These are phyloP conservation scores for Sinocyclocheilus anshuiensis DNA, from an alignment of 2,113 vertebrate species.

Conservation along the genomic window DNA sequence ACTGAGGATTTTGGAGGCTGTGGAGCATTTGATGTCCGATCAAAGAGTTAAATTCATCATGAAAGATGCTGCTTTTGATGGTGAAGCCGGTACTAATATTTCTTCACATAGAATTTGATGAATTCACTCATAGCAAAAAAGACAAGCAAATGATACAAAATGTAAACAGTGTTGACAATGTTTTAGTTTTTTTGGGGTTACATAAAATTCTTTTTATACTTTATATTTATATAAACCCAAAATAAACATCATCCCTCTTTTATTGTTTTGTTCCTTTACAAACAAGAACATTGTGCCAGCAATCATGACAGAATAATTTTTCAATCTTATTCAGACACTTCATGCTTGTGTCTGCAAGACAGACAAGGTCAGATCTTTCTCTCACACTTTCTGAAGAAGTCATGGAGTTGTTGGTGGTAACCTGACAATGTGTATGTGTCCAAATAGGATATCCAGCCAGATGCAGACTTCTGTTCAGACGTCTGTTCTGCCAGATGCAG, in stretches of 20 bases:
- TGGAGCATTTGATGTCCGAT: constrained; percentile 74
- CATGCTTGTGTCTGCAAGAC: constrained; percentile 75
- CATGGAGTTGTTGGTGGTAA: not conserved
- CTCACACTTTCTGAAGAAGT: not conserved
- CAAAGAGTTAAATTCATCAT: constrained; percentile 60
- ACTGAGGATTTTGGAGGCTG: constrained; percentile 78
- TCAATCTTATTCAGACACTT: constrained; percentile 73
- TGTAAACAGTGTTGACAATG: not conserved
- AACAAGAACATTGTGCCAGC: constrained; percentile 46
- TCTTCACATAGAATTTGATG: constrained; percentile 40
- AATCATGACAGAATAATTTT: constrained; percentile 71
- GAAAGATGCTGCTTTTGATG: constrained; percentile 52
- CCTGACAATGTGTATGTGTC: constrained; percentile 27
- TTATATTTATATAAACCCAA: not conserved
- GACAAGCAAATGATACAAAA: not conserved
- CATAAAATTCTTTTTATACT: not conserved
- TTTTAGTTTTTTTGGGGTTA: not conserved
- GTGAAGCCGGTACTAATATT: constrained; percentile 45
- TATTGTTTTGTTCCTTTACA: constrained; percentile 23
- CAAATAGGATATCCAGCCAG: constrained; percentile 76
- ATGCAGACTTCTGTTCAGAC: constrained; percentile 84
- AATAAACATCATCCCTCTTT: not conserved
- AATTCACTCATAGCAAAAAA: not conserved
- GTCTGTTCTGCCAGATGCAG: constrained; percentile 80
- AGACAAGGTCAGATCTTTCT: constrained; percentile 73